A percentile compares a stretch with the other conserved stretches of the same genome.
Evolutionary conservation across 2,113 vertebrate species (phyloP).

Genomic region (Microtus ochrogaster): DNA sequence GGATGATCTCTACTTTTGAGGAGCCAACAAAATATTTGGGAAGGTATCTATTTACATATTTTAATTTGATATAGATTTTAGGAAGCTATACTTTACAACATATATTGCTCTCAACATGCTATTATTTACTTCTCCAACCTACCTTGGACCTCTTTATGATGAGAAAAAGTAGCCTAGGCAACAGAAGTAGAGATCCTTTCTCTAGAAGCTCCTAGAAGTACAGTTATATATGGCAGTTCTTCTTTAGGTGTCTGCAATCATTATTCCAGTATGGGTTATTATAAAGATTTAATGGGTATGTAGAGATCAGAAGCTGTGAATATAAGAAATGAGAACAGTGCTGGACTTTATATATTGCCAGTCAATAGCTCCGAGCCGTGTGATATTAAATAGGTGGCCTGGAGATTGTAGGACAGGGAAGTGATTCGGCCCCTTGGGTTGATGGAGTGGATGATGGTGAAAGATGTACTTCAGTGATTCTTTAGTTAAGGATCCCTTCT

Average conservation of each 20-base stretch:
- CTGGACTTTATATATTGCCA: background rate
- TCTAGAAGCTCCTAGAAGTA: background rate
- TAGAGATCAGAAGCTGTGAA: conserved; percentile 17
- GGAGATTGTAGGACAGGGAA: background rate
- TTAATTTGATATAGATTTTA: background rate
- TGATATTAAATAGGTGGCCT: background rate
- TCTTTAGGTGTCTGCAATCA: background rate
- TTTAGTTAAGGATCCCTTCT: conserved; percentile 11
- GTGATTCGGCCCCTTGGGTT: background rate
- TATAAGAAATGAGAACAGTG: background rate
- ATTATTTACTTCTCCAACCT: background rate
- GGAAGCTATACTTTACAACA: background rate
- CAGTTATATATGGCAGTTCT: background rate
- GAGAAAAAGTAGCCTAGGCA: conserved; percentile 29
- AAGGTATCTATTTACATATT: background rate
- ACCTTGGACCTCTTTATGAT: background rate
- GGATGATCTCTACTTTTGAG: background rate
- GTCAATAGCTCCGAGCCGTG: background rate
- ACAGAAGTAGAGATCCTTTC: background rate
- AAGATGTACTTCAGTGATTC: conserved; percentile 5
- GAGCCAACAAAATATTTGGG: background rate
- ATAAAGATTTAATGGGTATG: background rate
- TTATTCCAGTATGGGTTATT: background rate
- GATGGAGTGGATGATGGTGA: background rate
- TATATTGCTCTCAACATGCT: conserved; percentile 6